Evolutionary conservation across 2,797 vertebrate genomes (phyloP), one percentile per base, ranked within the genome.

Genomic region (Enteromius paludinosus): DNA sequence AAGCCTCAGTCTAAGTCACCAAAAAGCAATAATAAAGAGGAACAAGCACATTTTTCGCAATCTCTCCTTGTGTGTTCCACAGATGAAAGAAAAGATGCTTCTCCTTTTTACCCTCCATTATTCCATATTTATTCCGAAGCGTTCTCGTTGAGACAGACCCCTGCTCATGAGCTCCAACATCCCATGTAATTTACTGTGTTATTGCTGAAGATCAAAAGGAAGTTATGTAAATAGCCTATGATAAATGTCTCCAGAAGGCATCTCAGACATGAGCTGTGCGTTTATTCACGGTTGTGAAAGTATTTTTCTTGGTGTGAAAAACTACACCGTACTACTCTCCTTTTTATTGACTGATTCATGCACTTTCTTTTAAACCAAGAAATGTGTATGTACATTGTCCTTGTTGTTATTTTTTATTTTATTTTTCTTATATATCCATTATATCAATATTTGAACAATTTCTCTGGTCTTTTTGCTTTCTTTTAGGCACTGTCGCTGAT

Each of bases 401-500:
- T 25, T 59, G 4, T 59, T 23, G 1, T 23, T 12, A 9, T 38
- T 38, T 38, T 38, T 8, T 38, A 38, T 38, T 38, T 38, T 9
- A 41, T 59, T 25, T 59, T 59, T 3, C 11, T 23, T 59, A 25
- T 1, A 1, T 45, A 45, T 45, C n/a, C n/a, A n/a, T 33, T 52
- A 12, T 52, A 33, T 8, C 59, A 59, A 38, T 59, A 15, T 35
- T 41, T 56, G 0, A 18, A 8, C 66, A 35, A 8, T 66, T 25
- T 69, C 15, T 68, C 2, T 69, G 30, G 20, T 47, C 25, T 0
- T 87, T 11, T 76, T 84, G 90, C 54, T 79, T 78, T 62, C 28
- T 71, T 25, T 56, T 59, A 99, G 98, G 98, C 96, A 15, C 95
- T 99, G 84, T 98, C 96, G 90, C 93, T 99, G 89, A 97, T 99